Percentiles rank a stretch among this genome's conserved stretches.
Evolutionary conservation across 2,888 invertebrate species (phyloP).

Genomic region (Drosophila pseudotalamancana): DNA sequence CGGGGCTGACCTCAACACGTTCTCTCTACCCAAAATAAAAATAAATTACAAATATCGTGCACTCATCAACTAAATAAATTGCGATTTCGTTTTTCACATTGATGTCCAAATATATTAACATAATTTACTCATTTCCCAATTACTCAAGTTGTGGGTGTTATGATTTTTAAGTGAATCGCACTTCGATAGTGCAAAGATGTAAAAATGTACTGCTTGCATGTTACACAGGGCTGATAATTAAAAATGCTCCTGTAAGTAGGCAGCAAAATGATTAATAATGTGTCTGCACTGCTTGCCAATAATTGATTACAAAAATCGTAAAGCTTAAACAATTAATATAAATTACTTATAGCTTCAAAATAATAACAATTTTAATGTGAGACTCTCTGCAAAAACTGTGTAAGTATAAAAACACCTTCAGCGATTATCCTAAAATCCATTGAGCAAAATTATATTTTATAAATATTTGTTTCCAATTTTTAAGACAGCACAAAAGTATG

Average conservation of each 20-base stretch:
- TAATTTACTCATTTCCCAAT: slow-evolving; percentile 6
- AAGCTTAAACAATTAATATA: neutral
- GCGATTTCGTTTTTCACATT: slow-evolving; percentile 13
- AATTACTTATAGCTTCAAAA: neutral
- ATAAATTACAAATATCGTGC: slow-evolving; percentile 50
- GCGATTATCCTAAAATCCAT: no score
- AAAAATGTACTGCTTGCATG: neutral
- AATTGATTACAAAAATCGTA: neutral
- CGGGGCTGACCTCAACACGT: slow-evolving; percentile 70
- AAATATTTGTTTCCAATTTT: no score
- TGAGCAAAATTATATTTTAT: no score
- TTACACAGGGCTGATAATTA: neutral
- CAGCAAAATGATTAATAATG: neutral
- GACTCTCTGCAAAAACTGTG: no score
- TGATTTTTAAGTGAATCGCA: neutral
- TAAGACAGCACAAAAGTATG: no score
- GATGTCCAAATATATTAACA: slow-evolving; percentile 23
- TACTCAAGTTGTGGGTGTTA: neutral
- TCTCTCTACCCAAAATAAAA: slow-evolving; percentile 39
- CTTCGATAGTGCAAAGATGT: neutral
- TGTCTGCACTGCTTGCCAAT: neutral
- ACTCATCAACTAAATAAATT: slow-evolving; percentile 19
- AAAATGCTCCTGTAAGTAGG: neutral
- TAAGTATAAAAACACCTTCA: no score
- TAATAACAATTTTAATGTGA: no score